Base-by-base conservation (phyloP, 2,888 invertebrate species). In the Chaetogeoica ovagalla region DNA sequence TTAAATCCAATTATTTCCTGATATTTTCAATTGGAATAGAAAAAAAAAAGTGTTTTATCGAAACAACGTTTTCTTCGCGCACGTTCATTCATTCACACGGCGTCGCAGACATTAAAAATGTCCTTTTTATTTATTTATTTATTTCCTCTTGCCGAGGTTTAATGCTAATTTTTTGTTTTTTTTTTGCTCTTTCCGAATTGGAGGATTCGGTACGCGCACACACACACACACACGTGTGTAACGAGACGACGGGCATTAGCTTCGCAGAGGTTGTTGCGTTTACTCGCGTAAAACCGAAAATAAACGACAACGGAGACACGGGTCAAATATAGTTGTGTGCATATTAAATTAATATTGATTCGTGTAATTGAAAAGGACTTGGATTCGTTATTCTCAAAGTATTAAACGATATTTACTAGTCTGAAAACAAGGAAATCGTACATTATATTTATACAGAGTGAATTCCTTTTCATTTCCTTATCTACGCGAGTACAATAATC, bases 1-100 rank as follows among this genome's bases (percentile, higher is more conserved):
- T 17, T 70, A 71, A 71, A 72, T 48, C 48, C 62, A 72, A 72
- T 72, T 72, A 30, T 72, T 71, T n/a, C n/a, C 60, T 48, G 48
- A 62, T 62, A 72, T 62, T 72, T 62, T 72, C n/a, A 62, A 62
- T 48, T 48, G 48, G 30, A 72, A 30, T 62, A 30, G 62, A 72
- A 60, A 72, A 72, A 48, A 48, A 72, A n/a, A n/a, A n/a, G n/a
- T n/a, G n/a, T n/a, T n/a, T n/a, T n/a, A n/a, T n/a, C n/a, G n/a
- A n/a, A n/a, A n/a, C n/a, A 60, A 15, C 23, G 23, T 48, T 60
- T 48, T 72, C 60, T 72, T 15, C 62, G 59, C 17, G 62, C n/a
- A 30, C 59, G 62, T 72, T 72, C 48, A 72, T 72, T 62, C 48
- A 72, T 62, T 62, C 52, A 72, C 62, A 72, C 23, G 72, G 48